Evolutionary conservation across 2,888 invertebrate genomes (phyloP), one percentile per base, ranked within the genome.

Genomic region (Stenchaetothrips biformis): DNA sequence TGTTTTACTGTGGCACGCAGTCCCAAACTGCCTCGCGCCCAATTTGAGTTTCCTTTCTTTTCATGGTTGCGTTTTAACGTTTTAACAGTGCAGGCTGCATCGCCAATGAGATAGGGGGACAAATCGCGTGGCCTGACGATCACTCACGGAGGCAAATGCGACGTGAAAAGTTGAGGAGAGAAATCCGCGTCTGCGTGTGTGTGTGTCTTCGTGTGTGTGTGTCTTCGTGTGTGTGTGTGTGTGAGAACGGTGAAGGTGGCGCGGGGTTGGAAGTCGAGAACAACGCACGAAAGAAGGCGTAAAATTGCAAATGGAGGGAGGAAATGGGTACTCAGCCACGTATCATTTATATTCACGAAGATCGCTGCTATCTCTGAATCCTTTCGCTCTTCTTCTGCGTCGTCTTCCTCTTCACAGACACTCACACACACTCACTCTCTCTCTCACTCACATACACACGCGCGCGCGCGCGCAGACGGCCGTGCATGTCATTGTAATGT

Each of bases 401-500:
- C 67, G 11, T 74, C 67, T 67, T 21, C 67, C 25, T 74, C 67
- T 74, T 59, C 59, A 16, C 59, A 18, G 53, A 67, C n/a, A 74
- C 67, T 74, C 67, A 74, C 21, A 7, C 16, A 25, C 67, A 25
- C 67, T n/a, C n/a, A n/a, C n/a, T n/a, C n/a, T n/a, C n/a, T n/a
- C n/a, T n/a, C n/a, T n/a, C n/a, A n/a, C n/a, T n/a, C n/a, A 59
- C 67, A 74, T 25, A 74, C 21, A 1, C 67, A 74, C 21, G 13
- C 53, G 16, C 59, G 16, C 13, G 16, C 59, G 0, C 59, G 16
- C 13, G 18, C 53, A 53, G 13, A 67, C n/a, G 21, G 21, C 21
- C 67, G 21, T 74, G 67, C 67, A 74, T 74, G 67, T 74, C 67
- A 74, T 74, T 11, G 67, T 74, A 74, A 74, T 74, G 67, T 74